Evolutionary conservation across 2,888 invertebrate species (phyloP).

Genomic region (Platycheirus rosarum): DNA sequence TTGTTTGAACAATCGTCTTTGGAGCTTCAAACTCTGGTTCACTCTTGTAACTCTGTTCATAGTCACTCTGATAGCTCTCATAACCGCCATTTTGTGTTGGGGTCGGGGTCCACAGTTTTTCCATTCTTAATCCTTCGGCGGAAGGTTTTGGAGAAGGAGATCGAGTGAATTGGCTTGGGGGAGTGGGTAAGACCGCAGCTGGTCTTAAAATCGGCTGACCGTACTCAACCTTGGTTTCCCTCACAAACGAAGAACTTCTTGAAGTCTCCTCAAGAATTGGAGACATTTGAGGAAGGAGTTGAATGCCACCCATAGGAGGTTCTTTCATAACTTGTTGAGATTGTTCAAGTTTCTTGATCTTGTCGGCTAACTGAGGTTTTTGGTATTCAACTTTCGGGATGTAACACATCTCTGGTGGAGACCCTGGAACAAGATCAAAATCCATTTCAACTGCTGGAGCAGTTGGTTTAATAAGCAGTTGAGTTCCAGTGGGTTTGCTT

Average conservation of each 20-base stretch:
- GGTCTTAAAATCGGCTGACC: constrained; percentile 82
- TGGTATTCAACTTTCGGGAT: constrained; percentile 83
- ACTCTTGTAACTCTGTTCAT: constrained; percentile 75
- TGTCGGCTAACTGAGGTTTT: constrained; percentile 84
- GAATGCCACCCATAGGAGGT: constrained; percentile 85
- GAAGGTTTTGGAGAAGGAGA: constrained; percentile 85
- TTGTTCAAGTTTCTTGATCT: constrained; percentile 85
- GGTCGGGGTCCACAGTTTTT: constrained; percentile 86
- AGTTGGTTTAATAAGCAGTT: constrained; percentile 19
- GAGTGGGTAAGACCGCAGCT: constrained; percentile 79
- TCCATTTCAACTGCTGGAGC: constrained; percentile 77
- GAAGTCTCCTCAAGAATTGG: constrained; percentile 64
- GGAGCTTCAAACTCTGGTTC: constrained; percentile 75
- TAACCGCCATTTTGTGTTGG: constrained; percentile 77
- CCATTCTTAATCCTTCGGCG: constrained; percentile 87
- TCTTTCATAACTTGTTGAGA: constrained; percentile 84
- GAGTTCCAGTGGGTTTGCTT: constrained; percentile 26
- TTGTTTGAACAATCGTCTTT: constrained; percentile 77
- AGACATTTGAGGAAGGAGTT: constrained; percentile 82
- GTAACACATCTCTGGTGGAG: constrained; percentile 88
- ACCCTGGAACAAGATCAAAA: constrained; percentile 85
- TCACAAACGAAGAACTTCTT: constrained; percentile 76
- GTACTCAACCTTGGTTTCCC: constrained; percentile 80
- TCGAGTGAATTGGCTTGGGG: constrained; percentile 78
- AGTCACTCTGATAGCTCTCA: constrained; percentile 77